Evolutionary conservation across 2,113 vertebrate genomes (phyloP), one percentile per base, ranked within the genome.

Genomic region (Monopterus albus): DNA sequence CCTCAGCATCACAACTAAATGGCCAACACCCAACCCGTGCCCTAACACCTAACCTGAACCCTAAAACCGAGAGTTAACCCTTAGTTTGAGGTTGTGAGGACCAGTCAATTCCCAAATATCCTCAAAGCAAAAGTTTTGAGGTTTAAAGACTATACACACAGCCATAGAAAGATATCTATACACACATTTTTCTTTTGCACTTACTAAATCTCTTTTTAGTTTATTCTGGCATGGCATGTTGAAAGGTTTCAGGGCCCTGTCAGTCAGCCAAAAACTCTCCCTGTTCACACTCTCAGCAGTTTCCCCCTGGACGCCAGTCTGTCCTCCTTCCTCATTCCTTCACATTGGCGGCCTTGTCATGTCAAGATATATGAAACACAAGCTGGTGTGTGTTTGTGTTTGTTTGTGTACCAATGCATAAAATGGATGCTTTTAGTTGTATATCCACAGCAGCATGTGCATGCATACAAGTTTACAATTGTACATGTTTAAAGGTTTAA

Each of bases 151-250:
- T n/a, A n/a, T n/a, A n/a, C n/a, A n/a, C n/a, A n/a, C 29, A 31
- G 8, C 29, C 29, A 31, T 31, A 7, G 1, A 31, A 31, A 31
- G 29, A 31, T 7, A 31, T 31, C 29, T 31, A 31, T 31, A 55
- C 15, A 47, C 18, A 18, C 56, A 28, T 33, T 50, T 60, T 35
- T 72, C 58, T 21, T 23, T 35, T 46, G 31, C 66, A 72, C 73
- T 69, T 57, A 78, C 64, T 82, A 72, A 36, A 3, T 78, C 70
- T 39, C 26, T 56, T 36, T 38, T 33, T 43, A 23, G 2, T 58
- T 39, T 3, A 10, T 42, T 61, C 29, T 69, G 79, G 46, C 53
- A 61, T 63, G 78, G 57, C 76, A 76, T 78, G 79, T 47, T 57
- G 56, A 74, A 71, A 74, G 66, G 10, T 75, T 58, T 61, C 71